Conservation (phyloP, 2,888 invertebrate genomes). For the Lithosia quadra region DNA sequence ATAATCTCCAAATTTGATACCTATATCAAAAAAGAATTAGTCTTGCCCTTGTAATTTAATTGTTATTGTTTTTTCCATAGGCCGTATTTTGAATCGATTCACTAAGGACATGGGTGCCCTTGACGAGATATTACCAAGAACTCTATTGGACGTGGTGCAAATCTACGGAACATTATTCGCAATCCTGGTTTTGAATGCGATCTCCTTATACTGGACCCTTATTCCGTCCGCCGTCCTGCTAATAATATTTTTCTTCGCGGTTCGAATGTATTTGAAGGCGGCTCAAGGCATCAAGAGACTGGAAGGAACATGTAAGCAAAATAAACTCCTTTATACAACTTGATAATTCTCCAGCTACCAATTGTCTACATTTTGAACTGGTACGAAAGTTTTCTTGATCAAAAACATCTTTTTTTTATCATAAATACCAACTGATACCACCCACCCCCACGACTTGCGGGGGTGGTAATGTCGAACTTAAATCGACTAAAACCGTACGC, state of each 20-base stretch:
- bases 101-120: slow-evolving; percentile 95
- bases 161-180: slow-evolving; percentile 82
- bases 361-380: no score
- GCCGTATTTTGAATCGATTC: slow-evolving; percentile 92
- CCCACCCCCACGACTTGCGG: no score
- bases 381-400: no score
- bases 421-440: no score
- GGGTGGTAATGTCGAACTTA: no score
- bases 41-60: neutral
- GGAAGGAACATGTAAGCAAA: slow-evolving; percentile 87
- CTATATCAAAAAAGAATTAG: no score
- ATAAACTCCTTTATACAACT: neutral
- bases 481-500: no score
- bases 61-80: slow-evolving; percentile 64
- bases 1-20: no score
- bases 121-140: slow-evolving; percentile 92
- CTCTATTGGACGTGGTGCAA: slow-evolving; percentile 89
- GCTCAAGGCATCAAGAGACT: slow-evolving; percentile 90
- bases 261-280: slow-evolving; percentile 89
- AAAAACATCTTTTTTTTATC: no score
- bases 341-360: neutral
- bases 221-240: slow-evolving; percentile 87
- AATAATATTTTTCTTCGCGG: slow-evolving; percentile 86
- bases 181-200: slow-evolving; percentile 88
- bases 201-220: slow-evolving; percentile 87